Base-by-base conservation (phyloP, 2,888 invertebrate species). In the Coelopa pilipes region DNA sequence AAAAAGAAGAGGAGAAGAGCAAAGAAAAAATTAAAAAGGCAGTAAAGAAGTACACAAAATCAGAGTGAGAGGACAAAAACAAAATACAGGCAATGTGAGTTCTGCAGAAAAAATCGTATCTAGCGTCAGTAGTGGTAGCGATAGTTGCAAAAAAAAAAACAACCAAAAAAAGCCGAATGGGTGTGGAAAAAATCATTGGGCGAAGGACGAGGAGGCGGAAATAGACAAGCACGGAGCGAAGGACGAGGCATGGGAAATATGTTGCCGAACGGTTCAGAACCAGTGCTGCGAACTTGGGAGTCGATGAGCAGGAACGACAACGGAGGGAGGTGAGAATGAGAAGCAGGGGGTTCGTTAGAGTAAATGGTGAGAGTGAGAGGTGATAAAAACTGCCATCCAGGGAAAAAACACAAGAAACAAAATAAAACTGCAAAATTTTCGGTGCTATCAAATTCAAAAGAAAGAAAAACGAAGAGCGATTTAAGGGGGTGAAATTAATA, bases 391-490 rank as follows among this genome's bases (percentile, higher is more conserved):
- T 34, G 34, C 34, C 34, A 34, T 34, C 4, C 34, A 34, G 2
- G 34, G 34, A 34, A 34, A 34, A 34, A n/a, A 75, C 74, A 73
- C 72, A 50, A 49, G 59, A 75, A 73, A 76, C 74, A 72, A 76
- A 73, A 75, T 75, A 66, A 53, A 53, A 53, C n/a, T 7, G 10
- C 53, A 53, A 3, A 53, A 53, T 3, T 53, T 53, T 53, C n/a
- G 53, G 53, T 53, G 53, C 15, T 11, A 53, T 53, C 53, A 5
- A 53, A 53, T 53, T 15, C 15, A 11, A 53, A 13, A n/a, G 53
- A 53, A 53, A 53, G 53, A 53, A 9, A 34, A 34, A 34, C 2
- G 34, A 34, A 7, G 4, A 34, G 2, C 34, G 34, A 34, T 34
- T 34, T 34, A 7, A 34, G 34, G 34, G 34, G 34, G 34, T 2